phyloP scores from a whole-genome alignment of 2,888 invertebrate genomes.

The Dynastes hyllus region DNA sequence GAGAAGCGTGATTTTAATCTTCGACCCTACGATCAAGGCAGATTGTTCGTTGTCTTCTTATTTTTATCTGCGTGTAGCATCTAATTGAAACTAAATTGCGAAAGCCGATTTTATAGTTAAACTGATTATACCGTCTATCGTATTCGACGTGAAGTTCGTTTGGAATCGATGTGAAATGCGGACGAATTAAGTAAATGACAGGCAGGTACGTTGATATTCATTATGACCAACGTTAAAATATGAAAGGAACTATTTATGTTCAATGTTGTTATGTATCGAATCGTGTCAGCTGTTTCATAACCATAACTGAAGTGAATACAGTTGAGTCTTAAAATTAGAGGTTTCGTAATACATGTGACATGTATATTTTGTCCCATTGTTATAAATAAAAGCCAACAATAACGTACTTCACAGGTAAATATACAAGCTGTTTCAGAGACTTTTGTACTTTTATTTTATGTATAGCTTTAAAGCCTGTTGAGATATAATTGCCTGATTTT shows the following conservation, averaged over 20 bases:
- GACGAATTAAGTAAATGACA: not conserved
- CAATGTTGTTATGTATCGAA: not conserved
- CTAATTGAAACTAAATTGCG: conserved; percentile 1
- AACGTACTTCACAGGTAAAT: too few relatives aligned
- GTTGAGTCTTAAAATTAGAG: not conserved
- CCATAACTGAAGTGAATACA: not conserved
- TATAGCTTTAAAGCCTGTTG: too few relatives aligned
- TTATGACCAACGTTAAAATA: not conserved
- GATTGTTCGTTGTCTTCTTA: not conserved
- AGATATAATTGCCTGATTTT: too few relatives aligned
- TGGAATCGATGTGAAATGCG: not conserved
- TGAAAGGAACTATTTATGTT: not conserved
- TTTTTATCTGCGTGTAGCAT: not conserved
- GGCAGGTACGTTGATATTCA: not conserved
- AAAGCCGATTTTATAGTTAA: not conserved
- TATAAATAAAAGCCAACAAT: too few relatives aligned
- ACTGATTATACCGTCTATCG: not conserved
- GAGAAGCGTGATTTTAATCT: not conserved
- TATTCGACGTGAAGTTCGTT: not conserved
- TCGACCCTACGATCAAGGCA: not conserved
- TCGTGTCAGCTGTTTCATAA: not conserved
- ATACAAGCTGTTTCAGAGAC: too few relatives aligned
- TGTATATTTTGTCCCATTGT: not conserved
- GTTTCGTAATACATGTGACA: not conserved
- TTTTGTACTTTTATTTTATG: too few relatives aligned